Conservation (phyloP, 2,797 vertebrate genomes). For the Gymnothorax reevesii region DNA sequence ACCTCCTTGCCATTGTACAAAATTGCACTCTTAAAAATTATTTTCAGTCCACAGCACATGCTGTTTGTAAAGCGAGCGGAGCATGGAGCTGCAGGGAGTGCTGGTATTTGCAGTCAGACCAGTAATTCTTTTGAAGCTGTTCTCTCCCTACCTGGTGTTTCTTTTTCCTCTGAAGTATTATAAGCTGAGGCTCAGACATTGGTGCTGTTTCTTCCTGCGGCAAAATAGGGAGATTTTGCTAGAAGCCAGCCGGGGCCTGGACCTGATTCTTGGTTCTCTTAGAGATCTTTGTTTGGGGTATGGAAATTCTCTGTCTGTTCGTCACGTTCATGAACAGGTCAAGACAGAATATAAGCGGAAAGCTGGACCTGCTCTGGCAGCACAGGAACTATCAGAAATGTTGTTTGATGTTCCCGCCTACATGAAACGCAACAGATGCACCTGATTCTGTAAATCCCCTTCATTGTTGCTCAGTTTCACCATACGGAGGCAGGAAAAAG, state of each 20-base stretch:
- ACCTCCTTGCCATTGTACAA: not conserved
- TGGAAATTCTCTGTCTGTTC: not conserved
- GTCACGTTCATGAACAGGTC: not conserved
- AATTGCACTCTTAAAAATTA: not conserved
- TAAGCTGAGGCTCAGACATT: not conserved
- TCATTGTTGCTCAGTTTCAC: not conserved
- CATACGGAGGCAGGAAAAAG: not conserved
- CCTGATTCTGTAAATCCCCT: not conserved
- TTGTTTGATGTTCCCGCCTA: too few relatives aligned
- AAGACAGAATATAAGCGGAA: not conserved
- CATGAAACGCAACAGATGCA: too few relatives aligned
- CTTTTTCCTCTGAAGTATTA: not conserved
- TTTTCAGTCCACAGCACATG: not conserved
- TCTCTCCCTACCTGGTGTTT: not conserved
- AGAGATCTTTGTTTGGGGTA: slow-evolving; percentile 11
- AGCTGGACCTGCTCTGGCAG: not conserved
- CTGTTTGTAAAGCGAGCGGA: not conserved
- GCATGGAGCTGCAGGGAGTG: not conserved
- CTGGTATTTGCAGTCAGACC: not conserved
- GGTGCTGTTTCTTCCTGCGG: not conserved
- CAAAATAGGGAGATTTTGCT: not conserved
- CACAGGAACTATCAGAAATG: not conserved
- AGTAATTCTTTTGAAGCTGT: not conserved
- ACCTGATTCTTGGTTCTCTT: not conserved
- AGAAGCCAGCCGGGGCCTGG: not conserved